These are phyloP conservation scores for Montifringilla adamsi DNA, from an alignment of 2,113 vertebrate species.

Conservation along the genomic window DNA sequence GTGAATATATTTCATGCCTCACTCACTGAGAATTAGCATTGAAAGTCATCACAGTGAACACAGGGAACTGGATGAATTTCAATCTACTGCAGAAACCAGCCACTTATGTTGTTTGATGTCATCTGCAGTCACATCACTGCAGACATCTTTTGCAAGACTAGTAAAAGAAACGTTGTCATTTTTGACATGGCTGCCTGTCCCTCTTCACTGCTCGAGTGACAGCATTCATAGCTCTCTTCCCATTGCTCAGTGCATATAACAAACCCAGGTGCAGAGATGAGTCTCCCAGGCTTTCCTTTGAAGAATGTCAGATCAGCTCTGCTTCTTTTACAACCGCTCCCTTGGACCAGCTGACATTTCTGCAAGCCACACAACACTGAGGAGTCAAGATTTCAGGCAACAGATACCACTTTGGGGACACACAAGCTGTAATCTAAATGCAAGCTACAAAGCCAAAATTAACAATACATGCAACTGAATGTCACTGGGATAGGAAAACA, in stretches of 20 bases:
- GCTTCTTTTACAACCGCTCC: slow-evolving; percentile 32
- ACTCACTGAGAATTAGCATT: slow-evolving; percentile 66
- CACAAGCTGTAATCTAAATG: neutral
- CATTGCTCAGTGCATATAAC: slow-evolving; percentile 26
- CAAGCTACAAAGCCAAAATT: slow-evolving; percentile 36
- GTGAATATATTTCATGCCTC: slow-evolving; percentile 70
- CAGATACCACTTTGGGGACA: slow-evolving; percentile 43
- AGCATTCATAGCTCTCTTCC: slow-evolving; percentile 53
- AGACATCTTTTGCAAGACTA: slow-evolving; percentile 69
- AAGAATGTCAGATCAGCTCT: slow-evolving; percentile 62
- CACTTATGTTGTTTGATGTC: slow-evolving; percentile 67
- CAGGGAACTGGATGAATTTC: slow-evolving; percentile 70
- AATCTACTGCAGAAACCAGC: slow-evolving; percentile 63
- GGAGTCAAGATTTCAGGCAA: slow-evolving; percentile 50
- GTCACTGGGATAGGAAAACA: slow-evolving; percentile 3
- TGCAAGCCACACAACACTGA: slow-evolving; percentile 28
- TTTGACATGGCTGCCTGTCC: slow-evolving; percentile 70
- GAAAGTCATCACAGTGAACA: slow-evolving; percentile 64
- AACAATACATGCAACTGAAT: neutral
- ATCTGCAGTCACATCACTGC: slow-evolving; percentile 66
- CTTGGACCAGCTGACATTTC: slow-evolving; percentile 63
- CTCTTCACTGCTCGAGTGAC: slow-evolving; percentile 68
- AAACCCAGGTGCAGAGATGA: slow-evolving; percentile 67
- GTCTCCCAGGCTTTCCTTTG: slow-evolving; percentile 61
- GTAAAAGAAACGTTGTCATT: slow-evolving; percentile 67